Evolutionary conservation across 1,140 invertebrate genomes (phyloP), one percentile per base, ranked within the genome.

Genomic region (Hydropsyche tenuis): DNA sequence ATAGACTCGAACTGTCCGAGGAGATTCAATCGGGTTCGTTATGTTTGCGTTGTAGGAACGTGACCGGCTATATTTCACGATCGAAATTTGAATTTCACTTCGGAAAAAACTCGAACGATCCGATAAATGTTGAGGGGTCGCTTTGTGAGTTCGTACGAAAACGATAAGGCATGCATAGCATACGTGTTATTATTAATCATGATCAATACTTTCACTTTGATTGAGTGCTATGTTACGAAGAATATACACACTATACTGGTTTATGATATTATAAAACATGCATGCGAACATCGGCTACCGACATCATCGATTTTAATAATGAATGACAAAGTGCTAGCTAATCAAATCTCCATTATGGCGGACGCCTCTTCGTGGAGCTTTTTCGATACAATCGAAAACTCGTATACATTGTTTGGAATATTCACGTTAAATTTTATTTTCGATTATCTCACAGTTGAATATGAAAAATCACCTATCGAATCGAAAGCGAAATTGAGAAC

Each of bases 11-110:
- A 75, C 69, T 72, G 72, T 75, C 66, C 69, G 60, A 69, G 30
- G n/a, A 73, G 72, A 76, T 76, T 69, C 69, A 51, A 76, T 73
- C 75, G 64, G 63, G 69, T 60, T 73, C 75, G 73, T 73, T 76
- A 74, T 56, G 51, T 72, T 62, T 43, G 53, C 45, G n/a, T 51
- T 37, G 51, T 22, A 20, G 69, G 23, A 37, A 60, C 72, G 30
- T 76, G 75, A 76, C 75, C 66, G 27, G 23, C 56, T 43, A 76
- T 76, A 65, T 51, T 63, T 76, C 75, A 76, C 65, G 65, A 48
- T 43, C 43, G 37, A 48, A 48, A n/a, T n/a, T 48, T 16, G 16
- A 48, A 48, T 48, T 48, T n/a, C 45, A 48, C 45, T 16, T 48
- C 12, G 4, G 14, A 48, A 7, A 14, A 48, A 48, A 48, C 5